These are phyloP conservation scores for Characodon lateralis DNA, from an alignment of 2,797 vertebrate genomes.

Conservation along the genomic window DNA sequence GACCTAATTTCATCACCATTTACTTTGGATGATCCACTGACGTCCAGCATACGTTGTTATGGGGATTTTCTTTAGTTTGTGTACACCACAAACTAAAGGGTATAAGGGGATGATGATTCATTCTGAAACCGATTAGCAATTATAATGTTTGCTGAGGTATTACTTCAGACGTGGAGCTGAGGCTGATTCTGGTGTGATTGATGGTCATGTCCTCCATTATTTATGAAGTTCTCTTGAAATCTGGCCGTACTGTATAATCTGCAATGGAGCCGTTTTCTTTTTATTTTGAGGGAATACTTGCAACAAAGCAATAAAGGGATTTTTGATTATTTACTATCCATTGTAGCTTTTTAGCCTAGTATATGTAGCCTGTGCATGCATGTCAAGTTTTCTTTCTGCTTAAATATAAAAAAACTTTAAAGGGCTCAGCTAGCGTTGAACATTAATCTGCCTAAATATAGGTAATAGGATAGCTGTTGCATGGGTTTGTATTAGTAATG, in stretches of 20 bases:
- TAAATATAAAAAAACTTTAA: conserved; percentile 4
- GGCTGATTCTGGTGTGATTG: conserved; percentile 9
- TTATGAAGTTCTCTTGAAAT: conserved; percentile 18
- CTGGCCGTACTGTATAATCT: conserved; percentile 1
- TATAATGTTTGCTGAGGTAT: conserved; percentile 36
- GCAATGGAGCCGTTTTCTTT: not conserved
- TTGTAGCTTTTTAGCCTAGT: not conserved
- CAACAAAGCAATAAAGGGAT: not conserved
- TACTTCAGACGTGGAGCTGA: conserved; percentile 17
- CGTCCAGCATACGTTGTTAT: conserved; percentile 10
- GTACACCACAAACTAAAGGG: not conserved
- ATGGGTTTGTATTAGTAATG: conserved; percentile 7
- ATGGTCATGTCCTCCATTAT: conserved; percentile 20
- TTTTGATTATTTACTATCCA: conserved; percentile 5
- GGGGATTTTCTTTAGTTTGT: conserved; percentile 3
- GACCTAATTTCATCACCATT: conserved; percentile 26
- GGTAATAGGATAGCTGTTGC: conserved; percentile 7
- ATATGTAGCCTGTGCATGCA: not conserved
- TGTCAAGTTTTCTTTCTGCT: not conserved
- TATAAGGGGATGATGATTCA: conserved; percentile 25
- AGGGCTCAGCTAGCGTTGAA: not conserved
- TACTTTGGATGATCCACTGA: conserved; percentile 25
- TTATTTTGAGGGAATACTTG: not conserved
- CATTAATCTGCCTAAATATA: not conserved
- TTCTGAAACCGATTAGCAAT: conserved; percentile 33